phyloP scores from a whole-genome alignment of 2,888 invertebrate species.

The Chrysotoxum bicinctum region DNA sequence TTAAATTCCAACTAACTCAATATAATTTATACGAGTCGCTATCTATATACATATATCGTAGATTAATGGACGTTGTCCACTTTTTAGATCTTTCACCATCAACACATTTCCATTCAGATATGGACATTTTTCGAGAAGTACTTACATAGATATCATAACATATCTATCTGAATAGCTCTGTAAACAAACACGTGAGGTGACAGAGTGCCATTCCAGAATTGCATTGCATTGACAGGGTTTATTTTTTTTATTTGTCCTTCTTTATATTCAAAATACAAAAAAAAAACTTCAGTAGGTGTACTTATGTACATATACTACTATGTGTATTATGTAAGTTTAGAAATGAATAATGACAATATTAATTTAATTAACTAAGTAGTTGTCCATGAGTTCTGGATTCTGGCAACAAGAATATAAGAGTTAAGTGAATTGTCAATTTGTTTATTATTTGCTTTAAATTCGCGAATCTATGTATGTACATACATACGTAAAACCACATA shows the following conservation, averaged over 20 bases:
- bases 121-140: neutral
- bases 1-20: neutral
- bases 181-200: slow-evolving; percentile 18
- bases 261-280: neutral
- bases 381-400: neutral
- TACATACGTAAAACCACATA: neutral
- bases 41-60: neutral
- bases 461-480: neutral
- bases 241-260: neutral
- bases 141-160: neutral
- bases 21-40: neutral
- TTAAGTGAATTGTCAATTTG: neutral
- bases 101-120: slow-evolving; percentile 13
- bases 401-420: neutral
- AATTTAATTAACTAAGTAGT: slow-evolving; percentile 11
- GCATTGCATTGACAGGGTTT: slow-evolving; percentile 3
- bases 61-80: neutral
- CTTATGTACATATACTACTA: neutral
- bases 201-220: slow-evolving; percentile 7
- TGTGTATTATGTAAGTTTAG: neutral
- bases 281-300: neutral
- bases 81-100: neutral
- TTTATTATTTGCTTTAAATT: neutral
- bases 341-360: neutral
- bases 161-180: slow-evolving; percentile 16